Evolutionary conservation across 2,113 vertebrate genomes (phyloP).

Genomic region (Laticauda colubrina): DNA sequence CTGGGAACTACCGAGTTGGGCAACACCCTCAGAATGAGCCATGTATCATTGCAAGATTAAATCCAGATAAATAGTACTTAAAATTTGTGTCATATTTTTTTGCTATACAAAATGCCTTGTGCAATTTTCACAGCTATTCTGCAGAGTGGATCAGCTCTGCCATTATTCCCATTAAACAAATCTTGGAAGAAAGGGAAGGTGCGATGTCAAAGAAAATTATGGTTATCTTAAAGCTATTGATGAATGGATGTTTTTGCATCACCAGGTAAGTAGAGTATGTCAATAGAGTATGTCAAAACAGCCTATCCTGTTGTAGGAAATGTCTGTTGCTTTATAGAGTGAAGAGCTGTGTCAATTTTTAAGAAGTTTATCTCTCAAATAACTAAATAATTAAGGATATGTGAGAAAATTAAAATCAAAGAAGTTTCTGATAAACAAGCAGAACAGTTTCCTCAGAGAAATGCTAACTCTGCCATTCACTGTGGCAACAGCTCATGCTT

Average conservation of each 20-base stretch:
- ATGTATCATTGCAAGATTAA: neutral
- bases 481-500: neutral
- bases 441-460: neutral
- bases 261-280: neutral
- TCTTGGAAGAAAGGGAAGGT: neutral
- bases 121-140: neutral
- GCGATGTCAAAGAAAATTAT: neutral
- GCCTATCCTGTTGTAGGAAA: neutral
- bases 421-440: neutral
- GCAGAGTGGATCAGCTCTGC: neutral
- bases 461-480: neutral
- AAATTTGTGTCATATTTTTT: neutral
- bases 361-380: neutral
- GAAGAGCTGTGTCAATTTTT: neutral
- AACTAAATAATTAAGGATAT: neutral
- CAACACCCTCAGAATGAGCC: neutral
- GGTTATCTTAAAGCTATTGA: neutral
- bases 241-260: neutral
- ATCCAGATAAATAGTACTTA: neutral
- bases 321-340: neutral
- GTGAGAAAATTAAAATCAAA: neutral
- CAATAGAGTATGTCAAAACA: neutral
- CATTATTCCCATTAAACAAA: neutral
- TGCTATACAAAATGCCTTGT: neutral
- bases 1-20: too few species aligned